Base-by-base conservation (phyloP, 2,888 invertebrate species). In the Brenthis ino region DNA sequence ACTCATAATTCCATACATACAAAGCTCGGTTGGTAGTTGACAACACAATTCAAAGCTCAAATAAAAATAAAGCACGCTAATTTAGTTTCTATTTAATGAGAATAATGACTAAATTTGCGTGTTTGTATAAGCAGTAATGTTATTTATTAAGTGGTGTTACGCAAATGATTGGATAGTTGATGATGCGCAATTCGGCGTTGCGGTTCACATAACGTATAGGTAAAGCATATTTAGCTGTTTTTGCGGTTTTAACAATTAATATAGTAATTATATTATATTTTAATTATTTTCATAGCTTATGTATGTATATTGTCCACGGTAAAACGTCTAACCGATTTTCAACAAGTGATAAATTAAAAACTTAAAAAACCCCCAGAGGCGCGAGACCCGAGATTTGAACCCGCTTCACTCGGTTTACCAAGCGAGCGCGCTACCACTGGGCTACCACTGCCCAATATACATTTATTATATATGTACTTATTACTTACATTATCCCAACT, bases 51-150 rank as follows among this genome's bases (percentile, higher is more conserved):
- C 54, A 48, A 66, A 57, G 60, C 54, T 63, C 54, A 67, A 37
- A 63, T 63, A 57, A 58, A 64, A 67, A 53, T 60, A 57, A 68
- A 37, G 53, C 67, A 68, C 37, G 24, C 16, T 37, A 71, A 71
- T 68, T 67, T 54, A 56, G 55, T 58, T 53, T 55, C 51, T 72
- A 61, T 57, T 13, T 57, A 53, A 20, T 5, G 33, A 57, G 11
- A 53, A 63, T 58, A 60, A 56, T 47, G 64, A 53, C 47, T 63
- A 56, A 16, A 68, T 53, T 67, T 13, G 37, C 5, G 37, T 37
- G 37, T 37, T 11, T n/a, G 37, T 14, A n/a, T 37, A 8, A 11
- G 33, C 37, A 57, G 0, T 57, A 57, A 16, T 43, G 37, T 16
- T 16, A 14, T 0, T 20, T 57, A 57, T 43, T 57, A 37, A 28